A percentile compares a stretch with the other conserved stretches of the same genome.
Evolutionary conservation across 2,113 vertebrate species (phyloP).

Genomic region (Oenanthe oenanthe): DNA sequence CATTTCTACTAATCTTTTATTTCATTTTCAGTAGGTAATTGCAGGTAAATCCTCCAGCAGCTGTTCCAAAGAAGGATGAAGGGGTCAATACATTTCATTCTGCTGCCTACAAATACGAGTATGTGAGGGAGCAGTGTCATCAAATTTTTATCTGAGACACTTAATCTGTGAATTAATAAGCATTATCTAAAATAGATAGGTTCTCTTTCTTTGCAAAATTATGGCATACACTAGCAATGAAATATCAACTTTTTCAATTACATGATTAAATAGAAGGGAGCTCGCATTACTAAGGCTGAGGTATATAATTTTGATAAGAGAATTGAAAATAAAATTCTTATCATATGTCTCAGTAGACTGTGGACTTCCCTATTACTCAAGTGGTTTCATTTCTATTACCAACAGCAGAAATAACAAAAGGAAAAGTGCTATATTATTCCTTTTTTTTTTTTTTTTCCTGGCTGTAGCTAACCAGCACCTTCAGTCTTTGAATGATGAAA

Average conservation of each 20-base stretch:
- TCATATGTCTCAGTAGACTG: neutral
- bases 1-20: constrained; percentile 69
- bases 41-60: constrained; percentile 58
- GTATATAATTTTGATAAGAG: neutral
- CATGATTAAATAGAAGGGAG: neutral
- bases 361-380: neutral
- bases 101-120: neutral
- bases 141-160: neutral
- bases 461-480: neutral
- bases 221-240: neutral
- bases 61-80: neutral
- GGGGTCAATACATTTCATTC: neutral
- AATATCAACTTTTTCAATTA: neutral
- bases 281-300: neutral
- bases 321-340: neutral
- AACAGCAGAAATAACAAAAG: neutral
- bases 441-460: neutral
- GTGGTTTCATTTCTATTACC: neutral
- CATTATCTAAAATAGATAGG: neutral
- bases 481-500: neutral
- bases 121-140: neutral
- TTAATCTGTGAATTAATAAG: neutral
- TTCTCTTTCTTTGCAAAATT: neutral
- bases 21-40: constrained; percentile 58
- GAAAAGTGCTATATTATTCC: neutral